These are phyloP conservation scores for Xestia ashworthii DNA, from an alignment of 2,888 invertebrate species.

Conservation along the genomic window DNA sequence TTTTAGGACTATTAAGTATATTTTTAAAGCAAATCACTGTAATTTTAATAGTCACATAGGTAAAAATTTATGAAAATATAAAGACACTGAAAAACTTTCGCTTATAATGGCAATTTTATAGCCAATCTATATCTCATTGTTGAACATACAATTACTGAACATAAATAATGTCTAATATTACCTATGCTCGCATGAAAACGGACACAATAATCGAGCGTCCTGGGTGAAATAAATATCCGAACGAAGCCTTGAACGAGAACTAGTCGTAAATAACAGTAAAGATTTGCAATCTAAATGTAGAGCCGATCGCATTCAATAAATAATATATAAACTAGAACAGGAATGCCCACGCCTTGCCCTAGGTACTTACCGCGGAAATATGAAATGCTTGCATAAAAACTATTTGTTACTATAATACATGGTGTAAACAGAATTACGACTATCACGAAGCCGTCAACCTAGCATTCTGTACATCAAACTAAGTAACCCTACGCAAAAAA, in stretches of 20 bases:
- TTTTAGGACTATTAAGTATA: background rate
- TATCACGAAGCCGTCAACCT: too few species aligned
- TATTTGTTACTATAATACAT: constrained; percentile 25
- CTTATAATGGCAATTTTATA: background rate
- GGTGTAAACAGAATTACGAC: too few species aligned
- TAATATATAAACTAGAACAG: constrained; percentile 54
- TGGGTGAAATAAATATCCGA: constrained; percentile 17
- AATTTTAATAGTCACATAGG: background rate
- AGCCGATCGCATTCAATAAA: constrained; percentile 58
- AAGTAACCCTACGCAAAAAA: too few species aligned
- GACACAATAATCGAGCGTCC: constrained; percentile 4
- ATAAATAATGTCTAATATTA: background rate
- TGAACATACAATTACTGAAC: background rate
- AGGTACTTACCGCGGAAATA: constrained; percentile 57
- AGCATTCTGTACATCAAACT: too few species aligned
- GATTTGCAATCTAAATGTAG: constrained; percentile 63
- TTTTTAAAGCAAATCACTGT: background rate
- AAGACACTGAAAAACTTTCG: too few species aligned
- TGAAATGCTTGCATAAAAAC: constrained; percentile 38
- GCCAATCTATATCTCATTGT: background rate
- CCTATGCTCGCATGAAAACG: background rate
- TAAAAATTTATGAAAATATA: background rate
- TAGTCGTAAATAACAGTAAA: constrained; percentile 50
- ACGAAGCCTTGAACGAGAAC: constrained; percentile 31
- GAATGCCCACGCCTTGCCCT: constrained; percentile 61